Percentiles rank a stretch among this genome's conserved stretches.
Evolutionary conservation across 2,113 vertebrate genomes (phyloP).

Genomic region (Oriolus oriolus): DNA sequence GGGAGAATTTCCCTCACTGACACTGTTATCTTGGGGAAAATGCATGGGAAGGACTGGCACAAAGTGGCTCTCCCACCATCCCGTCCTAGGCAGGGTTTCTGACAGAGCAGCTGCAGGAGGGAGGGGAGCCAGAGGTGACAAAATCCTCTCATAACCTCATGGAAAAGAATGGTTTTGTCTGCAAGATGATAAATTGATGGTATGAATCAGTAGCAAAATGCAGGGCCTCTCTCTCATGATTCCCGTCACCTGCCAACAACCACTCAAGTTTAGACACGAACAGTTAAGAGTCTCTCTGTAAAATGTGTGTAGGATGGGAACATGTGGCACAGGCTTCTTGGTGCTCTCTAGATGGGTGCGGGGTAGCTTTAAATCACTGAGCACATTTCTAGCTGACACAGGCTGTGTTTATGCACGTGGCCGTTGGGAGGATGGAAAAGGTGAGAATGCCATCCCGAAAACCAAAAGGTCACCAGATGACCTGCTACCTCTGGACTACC

Average conservation of each 20-base stretch:
- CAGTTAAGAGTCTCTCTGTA: neutral
- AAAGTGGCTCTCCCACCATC: neutral
- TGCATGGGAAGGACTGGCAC: neutral
- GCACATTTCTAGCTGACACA: neutral
- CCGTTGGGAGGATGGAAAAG: neutral
- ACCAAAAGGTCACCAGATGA: neutral
- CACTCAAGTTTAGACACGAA: neutral
- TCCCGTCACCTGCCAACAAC: neutral
- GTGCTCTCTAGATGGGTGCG: neutral
- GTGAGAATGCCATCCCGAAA: accelerated
- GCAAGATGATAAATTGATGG: neutral
- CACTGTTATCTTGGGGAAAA: neutral
- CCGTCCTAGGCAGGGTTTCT: neutral
- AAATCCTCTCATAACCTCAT: neutral
- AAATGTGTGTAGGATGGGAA: neutral
- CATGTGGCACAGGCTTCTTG: neutral
- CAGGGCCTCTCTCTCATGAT: neutral
- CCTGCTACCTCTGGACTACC: neutral
- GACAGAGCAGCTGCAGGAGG: neutral
- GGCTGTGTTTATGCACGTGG: neutral
- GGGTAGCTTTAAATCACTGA: neutral
- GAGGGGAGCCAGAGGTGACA: neutral
- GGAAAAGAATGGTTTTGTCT: neutral
- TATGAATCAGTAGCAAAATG: neutral
- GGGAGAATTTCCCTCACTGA: neutral